A percentile compares a stretch with the other conserved stretches of the same genome.
Conservation (phyloP, 1,140 invertebrate species). For the Drosophila elegans region DNA sequence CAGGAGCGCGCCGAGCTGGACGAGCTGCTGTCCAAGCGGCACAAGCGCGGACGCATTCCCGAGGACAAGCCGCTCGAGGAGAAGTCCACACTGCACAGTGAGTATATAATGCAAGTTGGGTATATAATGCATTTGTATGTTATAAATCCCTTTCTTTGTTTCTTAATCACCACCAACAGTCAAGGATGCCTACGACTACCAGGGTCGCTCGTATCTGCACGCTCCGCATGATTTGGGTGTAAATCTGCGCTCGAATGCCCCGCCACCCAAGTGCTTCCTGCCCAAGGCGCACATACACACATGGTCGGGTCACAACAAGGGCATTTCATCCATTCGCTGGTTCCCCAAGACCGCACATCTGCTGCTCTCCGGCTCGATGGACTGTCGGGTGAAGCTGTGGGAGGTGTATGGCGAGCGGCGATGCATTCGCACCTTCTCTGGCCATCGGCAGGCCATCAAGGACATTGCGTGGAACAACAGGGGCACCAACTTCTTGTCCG, state of each 20-base stretch:
- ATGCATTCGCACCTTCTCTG: constrained; percentile 97
- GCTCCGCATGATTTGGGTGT: constrained; percentile 98
- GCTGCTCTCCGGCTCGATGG: constrained; percentile 98
- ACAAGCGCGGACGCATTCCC: constrained; percentile 90
- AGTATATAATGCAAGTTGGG: constrained; percentile 76
- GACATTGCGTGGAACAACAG: constrained; percentile 98
- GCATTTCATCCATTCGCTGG: constrained; percentile 98
- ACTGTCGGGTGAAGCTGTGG: constrained; percentile 98
- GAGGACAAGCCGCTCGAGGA: constrained; percentile 98
- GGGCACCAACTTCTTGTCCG: constrained; percentile 96
- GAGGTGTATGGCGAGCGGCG: constrained; percentile 98
- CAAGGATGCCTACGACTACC: constrained; percentile 97
- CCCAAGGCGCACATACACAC: constrained; percentile 98
- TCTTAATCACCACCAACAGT: constrained; percentile 87
- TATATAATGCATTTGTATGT: neutral
- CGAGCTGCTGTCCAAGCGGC: constrained; percentile 96
- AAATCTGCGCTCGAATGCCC: constrained; percentile 95
- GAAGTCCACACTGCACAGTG: constrained; percentile 97
- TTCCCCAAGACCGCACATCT: constrained; percentile 98
- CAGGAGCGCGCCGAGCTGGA: constrained; percentile 97
- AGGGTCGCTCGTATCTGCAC: constrained; percentile 97
- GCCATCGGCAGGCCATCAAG: constrained; percentile 98
- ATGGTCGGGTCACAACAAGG: constrained; percentile 98
- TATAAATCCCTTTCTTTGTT: neutral
- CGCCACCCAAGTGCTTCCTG: constrained; percentile 98